These are phyloP conservation scores for Bhutanitis thaidina DNA, from an alignment of 2,888 invertebrate genomes.

Conservation along the genomic window DNA sequence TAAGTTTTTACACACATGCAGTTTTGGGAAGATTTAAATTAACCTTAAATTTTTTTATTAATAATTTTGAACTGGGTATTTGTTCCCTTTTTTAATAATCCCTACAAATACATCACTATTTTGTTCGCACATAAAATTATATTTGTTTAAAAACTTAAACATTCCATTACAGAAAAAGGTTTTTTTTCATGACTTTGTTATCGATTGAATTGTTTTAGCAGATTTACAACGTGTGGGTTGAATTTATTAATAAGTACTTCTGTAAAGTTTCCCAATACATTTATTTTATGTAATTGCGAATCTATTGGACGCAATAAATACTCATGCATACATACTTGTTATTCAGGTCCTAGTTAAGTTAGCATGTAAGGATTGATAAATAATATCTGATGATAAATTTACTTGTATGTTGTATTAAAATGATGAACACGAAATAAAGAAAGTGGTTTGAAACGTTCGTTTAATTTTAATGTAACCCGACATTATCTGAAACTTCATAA, in stretches of 20 bases:
- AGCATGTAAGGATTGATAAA: slow-evolving; percentile 76
- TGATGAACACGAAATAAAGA: slow-evolving; percentile 79
- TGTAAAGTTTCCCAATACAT: slow-evolving; percentile 37
- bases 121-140: not conserved
- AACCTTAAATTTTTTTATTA: not conserved
- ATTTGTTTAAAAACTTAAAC: not conserved
- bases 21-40: not conserved
- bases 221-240: slow-evolving; percentile 41
- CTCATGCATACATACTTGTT: slow-evolving; percentile 61
- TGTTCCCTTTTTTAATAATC: not conserved
- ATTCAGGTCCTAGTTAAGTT: slow-evolving; percentile 75
- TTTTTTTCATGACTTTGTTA: slow-evolving; percentile 16
- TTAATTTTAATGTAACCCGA: slow-evolving; percentile 48
- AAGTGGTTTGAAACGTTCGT: slow-evolving; percentile 75
- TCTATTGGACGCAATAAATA: slow-evolving; percentile 35
- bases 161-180: slow-evolving; percentile 31
- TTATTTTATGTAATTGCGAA: slow-evolving; percentile 16
- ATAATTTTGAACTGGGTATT: not conserved
- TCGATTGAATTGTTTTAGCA: slow-evolving; percentile 16
- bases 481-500: too few species aligned
- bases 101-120: too few species aligned
- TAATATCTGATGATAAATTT: slow-evolving; percentile 80
- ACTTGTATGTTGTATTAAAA: slow-evolving; percentile 81
- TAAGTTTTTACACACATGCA: not conserved
- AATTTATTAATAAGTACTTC: slow-evolving; percentile 28